Base-by-base conservation (phyloP, 1,140 invertebrate species). In the Lepeophtheirus salmonis region DNA sequence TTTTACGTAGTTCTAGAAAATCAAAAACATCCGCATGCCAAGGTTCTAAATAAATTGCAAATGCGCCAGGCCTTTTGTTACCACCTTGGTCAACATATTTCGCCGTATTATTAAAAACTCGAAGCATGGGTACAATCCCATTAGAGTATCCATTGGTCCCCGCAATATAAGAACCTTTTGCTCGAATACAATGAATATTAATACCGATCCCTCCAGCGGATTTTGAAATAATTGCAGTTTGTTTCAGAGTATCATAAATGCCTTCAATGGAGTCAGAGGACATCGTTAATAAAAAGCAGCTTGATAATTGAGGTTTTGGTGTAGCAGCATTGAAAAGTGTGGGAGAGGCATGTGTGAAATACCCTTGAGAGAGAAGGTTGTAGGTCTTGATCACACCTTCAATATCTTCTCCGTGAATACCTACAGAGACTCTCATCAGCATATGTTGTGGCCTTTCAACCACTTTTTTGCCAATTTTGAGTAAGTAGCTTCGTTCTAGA, bases 11-110 rank as follows among this genome's bases (percentile, higher is more conserved):
- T 69, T 95, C 86, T 50, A 97, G 71, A 73, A 96, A 97, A 61
- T 94, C 89, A 71, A 95, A 94, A 54, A 99, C 78, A 72, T 98
- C 94, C 0, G 90, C 82, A 75, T 99, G 96, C 96, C 96, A 99
- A 1, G 96, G 95, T 71, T 99, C 96, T 18, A 99, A 68, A 68
- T 98, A 99, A 62, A 99, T 83, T 14, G 95, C 91, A 77, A 97
- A 96, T n/a, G 94, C 91, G 25, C 94, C 92, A n/a, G 94, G 91
- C 64, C 92, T 75, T 78, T 97, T 97, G 67, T 96, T 97, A 21
- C 92, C 94, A 24, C 94, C 92, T 75, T 99, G 95, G 73, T 97
- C 90, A 0, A 98, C 92, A 75, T 97, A 97, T 64, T 88, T 62
- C 16, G 66, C 66, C 25, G 90, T 91, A 68, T 92, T 91, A 69